phyloP scores from a whole-genome alignment of 23 tunicate genomes.

The Trididemnum nubilum region DNA sequence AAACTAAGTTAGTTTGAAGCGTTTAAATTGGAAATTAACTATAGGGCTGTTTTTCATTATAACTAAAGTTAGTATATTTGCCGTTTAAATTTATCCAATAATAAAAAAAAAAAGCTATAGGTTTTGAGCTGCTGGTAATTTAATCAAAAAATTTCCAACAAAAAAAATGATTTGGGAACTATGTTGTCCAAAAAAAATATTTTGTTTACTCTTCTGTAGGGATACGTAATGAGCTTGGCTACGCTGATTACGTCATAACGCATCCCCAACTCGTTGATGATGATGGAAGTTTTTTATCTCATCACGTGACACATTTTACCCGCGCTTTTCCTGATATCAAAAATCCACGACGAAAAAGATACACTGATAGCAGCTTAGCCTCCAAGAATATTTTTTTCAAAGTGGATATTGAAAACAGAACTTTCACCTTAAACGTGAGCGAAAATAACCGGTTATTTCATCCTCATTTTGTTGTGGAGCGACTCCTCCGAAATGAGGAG shows the following conservation, averaged over 20 bases:
- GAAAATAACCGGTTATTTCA: conserved; percentile 51
- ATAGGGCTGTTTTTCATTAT: too few relatives aligned
- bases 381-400: not conserved
- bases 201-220: too few relatives aligned
- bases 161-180: too few relatives aligned
- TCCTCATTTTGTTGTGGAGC: conserved; percentile 62
- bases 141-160: too few relatives aligned
- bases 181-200: too few relatives aligned
- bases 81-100: too few relatives aligned
- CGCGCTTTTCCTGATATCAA: not conserved
- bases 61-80: too few relatives aligned
- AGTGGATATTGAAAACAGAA: conserved; percentile 15
- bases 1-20: too few relatives aligned
- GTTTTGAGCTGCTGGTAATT: too few relatives aligned
- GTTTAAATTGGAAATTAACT: too few relatives aligned
- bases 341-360: not conserved
- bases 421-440: conserved; percentile 53
- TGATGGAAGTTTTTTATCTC: conserved; percentile 54
- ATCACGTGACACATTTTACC: conserved; percentile 32
- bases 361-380: not conserved
- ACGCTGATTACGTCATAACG: not conserved
- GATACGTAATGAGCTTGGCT: too few relatives aligned
- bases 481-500: conserved; percentile 17
- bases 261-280: conserved; percentile 46
- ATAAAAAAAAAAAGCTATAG: too few relatives aligned